Conservation (phyloP, 2,113 vertebrate genomes). For the Apodemus sylvaticus region DNA sequence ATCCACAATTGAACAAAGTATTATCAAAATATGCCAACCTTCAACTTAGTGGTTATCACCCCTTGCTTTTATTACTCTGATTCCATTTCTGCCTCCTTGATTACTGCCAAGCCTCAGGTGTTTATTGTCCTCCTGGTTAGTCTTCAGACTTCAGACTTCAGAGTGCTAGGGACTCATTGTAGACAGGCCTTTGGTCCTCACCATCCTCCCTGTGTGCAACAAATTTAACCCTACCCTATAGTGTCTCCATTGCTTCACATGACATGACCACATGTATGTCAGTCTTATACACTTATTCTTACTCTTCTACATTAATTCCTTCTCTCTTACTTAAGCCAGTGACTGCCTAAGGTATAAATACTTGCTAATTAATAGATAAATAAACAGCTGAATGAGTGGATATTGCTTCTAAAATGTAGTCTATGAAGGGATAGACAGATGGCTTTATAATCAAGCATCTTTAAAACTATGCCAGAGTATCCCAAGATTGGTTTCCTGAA, state of each 20-base stretch:
- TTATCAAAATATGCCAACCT: neutral
- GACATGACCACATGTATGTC: neutral
- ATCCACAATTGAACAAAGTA: neutral
- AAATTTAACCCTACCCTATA: neutral
- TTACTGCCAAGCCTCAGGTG: neutral
- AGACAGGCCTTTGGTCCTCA: neutral
- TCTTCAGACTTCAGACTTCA: neutral
- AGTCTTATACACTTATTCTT: neutral
- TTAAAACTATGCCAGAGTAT: neutral
- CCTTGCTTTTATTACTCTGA: neutral
- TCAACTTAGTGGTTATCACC: neutral
- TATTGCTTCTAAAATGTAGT: neutral
- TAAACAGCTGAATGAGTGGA: neutral
- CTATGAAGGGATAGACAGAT: neutral
- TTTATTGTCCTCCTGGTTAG: too few species aligned
- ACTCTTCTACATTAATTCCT: neutral
- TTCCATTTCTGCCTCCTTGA: neutral
- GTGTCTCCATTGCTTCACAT: neutral
- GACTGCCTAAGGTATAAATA: neutral
- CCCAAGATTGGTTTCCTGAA: neutral
- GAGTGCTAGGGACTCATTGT: neutral
- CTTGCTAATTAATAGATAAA: neutral
- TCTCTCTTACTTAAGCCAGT: neutral
- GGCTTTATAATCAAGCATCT: neutral
- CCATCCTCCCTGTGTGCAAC: neutral